phyloP scores from a whole-genome alignment of 2,888 invertebrate genomes.

The Polylopha cassiicola region DNA sequence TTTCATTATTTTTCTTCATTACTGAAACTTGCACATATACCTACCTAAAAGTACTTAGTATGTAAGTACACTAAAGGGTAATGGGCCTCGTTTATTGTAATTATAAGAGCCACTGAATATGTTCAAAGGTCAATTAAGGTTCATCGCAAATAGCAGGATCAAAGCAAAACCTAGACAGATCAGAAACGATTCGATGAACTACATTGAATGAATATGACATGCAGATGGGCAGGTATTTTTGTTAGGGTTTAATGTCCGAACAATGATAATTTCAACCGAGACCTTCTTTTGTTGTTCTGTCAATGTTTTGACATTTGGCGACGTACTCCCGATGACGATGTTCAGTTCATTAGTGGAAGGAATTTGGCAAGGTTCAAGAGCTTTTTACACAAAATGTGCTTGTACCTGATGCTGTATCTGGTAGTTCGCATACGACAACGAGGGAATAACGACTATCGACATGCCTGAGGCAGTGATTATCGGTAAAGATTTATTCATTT shows the following conservation, averaged over 20 bases:
- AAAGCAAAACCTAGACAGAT: constrained; percentile 25
- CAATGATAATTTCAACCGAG: constrained; percentile 28
- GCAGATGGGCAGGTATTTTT: too few relatives aligned
- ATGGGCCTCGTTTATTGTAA: too few relatives aligned
- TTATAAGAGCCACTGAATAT: too few relatives aligned
- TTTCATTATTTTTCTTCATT: too few relatives aligned
- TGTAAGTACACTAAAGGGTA: too few relatives aligned
- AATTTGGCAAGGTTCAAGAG: constrained; percentile 59
- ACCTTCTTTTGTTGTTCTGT: constrained; percentile 30
- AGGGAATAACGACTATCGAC: constrained; percentile 49
- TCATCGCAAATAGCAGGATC: too few relatives aligned
- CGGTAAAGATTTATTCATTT: constrained; percentile 48
- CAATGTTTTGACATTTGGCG: constrained; percentile 37
- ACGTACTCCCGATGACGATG: constrained; percentile 40
- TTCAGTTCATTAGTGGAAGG: constrained; percentile 57
- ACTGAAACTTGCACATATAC: too few relatives aligned
- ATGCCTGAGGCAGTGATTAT: constrained; percentile 61
- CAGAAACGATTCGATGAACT: constrained; percentile 39
- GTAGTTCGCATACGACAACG: constrained; percentile 54
- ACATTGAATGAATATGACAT: constrained; percentile 35
- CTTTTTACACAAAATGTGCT: constrained; percentile 42
- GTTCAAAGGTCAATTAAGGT: too few relatives aligned
- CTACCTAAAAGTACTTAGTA: too few relatives aligned
- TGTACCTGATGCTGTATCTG: constrained; percentile 47
- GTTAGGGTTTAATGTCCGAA: constrained; percentile 46